Evolutionary conservation across 35 echinoderm and acorn worm species (phyloP), one percentile per base, ranked within the genome.

Genomic region (Ptychodera flava): DNA sequence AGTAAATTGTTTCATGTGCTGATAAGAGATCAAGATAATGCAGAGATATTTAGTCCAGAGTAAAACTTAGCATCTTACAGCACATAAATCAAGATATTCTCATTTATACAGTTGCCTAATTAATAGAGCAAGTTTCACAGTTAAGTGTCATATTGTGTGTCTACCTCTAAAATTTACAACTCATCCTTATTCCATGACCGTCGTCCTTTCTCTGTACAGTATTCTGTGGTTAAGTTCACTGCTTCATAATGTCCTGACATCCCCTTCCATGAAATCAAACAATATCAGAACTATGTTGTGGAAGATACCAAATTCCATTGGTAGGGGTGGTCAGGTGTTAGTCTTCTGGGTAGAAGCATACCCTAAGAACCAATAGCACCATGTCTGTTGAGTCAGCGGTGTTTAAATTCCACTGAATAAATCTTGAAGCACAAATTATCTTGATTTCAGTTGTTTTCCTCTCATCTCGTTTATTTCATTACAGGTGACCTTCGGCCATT

Each of bases 391-490:
- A 64, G 45, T 64, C 45, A 64, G 45, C 45, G 45, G 45, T 64
- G 45, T 64, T 64, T 64, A 64, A 64, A 64, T 64, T 6, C 45
- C 45, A 64, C 45, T 64, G 45, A 22, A 64, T 64, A 64, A 64
- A 64, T 64, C 22, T 64, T 64, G 45, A 64, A 64, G 45, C 45
- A 64, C 6, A 64, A 64, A 64, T 64, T 22, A 64, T 64, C 45
- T 64, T 64, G 45, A 64, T 64, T 64, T 64, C 45, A 64, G 45
- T 64, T 64, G 45, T 64, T 64, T 64, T 64, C 45, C 45, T 64
- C 45, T 12, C 6, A 12, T 12, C 45, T 12, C 22, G 45, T 64
- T 22, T 64, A 64, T 22, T 64, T 64, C 45, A 64, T 64, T 22
- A 64, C 22, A 22, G 45, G 45, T 64, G 45, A 64, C 45, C 22